Base-by-base conservation (phyloP, 2,888 invertebrate species). In the Agrenia bidenticulata region DNA sequence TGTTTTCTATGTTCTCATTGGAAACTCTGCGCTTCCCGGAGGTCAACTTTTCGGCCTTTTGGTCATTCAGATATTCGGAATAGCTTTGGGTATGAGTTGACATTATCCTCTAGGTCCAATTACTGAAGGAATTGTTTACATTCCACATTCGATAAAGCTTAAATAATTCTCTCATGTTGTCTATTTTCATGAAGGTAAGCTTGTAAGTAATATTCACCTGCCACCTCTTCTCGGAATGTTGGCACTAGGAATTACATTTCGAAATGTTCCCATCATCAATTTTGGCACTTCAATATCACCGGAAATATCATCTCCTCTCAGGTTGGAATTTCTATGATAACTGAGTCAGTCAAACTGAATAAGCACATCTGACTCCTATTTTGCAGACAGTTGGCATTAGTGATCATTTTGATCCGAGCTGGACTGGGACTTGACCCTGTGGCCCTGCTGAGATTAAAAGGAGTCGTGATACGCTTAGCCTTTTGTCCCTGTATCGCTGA, bases 181-280 rank as follows among this genome's bases (percentile, higher is more conserved):
- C 32, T 11, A 32, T 4, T 32, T 11, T 32, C 11, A 32, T 63
- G 15, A 27, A 17, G 92, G 93, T 59, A 90, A 88, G 86, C 78
- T 92, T 24, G 85, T 91, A 81, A 85, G 88, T 66, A 81, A 91
- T 70, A 87, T 90, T 23, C 90, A 89, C 11, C 81, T 93, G 66
- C 93, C 93, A 1, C 87, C 90, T 1, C 84, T 93, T n/a, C 89
- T 92, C 75, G 93, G 93, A 61, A 93, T 94, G 93, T 85, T 94
- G 23, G 81, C 90, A 74, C 88, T 89, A 49, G 93, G 93, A 74
- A 85, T 92, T 59, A 77, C 90, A 49, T 84, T 88, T 76, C 86
- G 85, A 78, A 72, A 72, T 61, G 63, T 69, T 11, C 67, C 72
- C 1, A 50, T 55, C 15, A 41, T 69, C 39, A 65, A 62, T 24